A percentile compares a stretch with the other conserved stretches of the same genome.
Conservation (phyloP, 2,113 vertebrate species). For the Uria aalge region DNA sequence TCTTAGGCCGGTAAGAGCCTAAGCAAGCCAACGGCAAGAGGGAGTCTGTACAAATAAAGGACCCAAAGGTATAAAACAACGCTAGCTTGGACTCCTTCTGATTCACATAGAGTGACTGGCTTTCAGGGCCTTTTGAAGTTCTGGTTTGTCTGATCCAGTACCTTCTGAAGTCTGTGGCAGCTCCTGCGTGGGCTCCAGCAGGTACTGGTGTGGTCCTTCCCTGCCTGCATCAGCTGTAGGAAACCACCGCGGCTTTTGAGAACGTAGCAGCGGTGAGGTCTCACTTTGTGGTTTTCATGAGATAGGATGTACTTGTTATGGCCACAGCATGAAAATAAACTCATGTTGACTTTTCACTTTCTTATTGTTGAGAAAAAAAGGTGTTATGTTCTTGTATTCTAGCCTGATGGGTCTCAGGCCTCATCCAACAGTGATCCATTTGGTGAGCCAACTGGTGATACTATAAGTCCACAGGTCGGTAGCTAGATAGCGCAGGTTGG, state of each 20-base stretch:
- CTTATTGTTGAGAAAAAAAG: constrained; percentile 73
- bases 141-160: not conserved
- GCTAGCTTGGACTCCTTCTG: not conserved
- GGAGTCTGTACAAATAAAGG: not conserved
- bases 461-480: constrained; percentile 96
- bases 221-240: not conserved
- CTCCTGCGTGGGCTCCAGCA: not conserved
- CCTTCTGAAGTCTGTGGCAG: not conserved
- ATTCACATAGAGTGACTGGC: not conserved
- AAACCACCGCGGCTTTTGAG: not conserved
- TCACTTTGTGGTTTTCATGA: constrained; percentile 23
- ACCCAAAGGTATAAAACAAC: not conserved
- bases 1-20: not conserved
- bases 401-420: constrained; percentile 96
- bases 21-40: not conserved
- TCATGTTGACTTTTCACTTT: constrained; percentile 66
- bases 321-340: constrained; percentile 68
- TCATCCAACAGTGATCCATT: constrained; percentile 93
- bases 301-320: constrained; percentile 54
- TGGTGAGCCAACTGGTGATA: constrained; percentile 90
- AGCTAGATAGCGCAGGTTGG: constrained; percentile 98
- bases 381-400: constrained; percentile 83
- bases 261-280: not conserved
- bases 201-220: not conserved
- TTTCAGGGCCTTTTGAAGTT: not conserved